Evolutionary conservation across 2,888 invertebrate species (phyloP).

Genomic region (Schizaphis graminum): DNA sequence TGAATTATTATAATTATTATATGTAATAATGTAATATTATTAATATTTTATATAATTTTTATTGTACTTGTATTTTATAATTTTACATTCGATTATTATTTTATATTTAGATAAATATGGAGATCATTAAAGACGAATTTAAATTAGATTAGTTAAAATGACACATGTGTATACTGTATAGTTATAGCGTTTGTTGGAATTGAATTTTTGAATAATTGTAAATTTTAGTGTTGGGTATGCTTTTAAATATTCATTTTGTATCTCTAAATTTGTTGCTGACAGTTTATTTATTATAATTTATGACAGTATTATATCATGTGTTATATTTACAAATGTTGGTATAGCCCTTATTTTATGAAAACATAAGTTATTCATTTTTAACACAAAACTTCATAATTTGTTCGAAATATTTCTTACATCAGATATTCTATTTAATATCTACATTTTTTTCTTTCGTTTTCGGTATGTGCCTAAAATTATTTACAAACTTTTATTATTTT

Average conservation of each 20-base stretch:
- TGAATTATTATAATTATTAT: not conserved
- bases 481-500: not conserved
- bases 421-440: not conserved
- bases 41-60: not conserved
- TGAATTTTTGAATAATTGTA: constrained; percentile 28
- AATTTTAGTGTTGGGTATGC: not conserved
- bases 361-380: not conserved
- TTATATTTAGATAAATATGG: not conserved
- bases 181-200: not conserved
- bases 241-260: constrained; percentile 30
- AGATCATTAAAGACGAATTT: constrained; percentile 14
- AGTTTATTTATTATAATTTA: constrained; percentile 40
- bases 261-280: not conserved
- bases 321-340: not conserved
- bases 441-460: not conserved
- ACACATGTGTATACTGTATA: not conserved
- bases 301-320: constrained; percentile 9
- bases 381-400: not conserved
- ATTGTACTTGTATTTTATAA: not conserved
- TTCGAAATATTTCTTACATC: not conserved
- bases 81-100: not conserved
- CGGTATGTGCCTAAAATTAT: not conserved
- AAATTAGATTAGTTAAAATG: constrained; percentile 7
- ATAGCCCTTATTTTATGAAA: not conserved
- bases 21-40: too few relatives aligned